Base-by-base conservation (phyloP, 2,113 vertebrate genomes). In the Semnornis frantzii region DNA sequence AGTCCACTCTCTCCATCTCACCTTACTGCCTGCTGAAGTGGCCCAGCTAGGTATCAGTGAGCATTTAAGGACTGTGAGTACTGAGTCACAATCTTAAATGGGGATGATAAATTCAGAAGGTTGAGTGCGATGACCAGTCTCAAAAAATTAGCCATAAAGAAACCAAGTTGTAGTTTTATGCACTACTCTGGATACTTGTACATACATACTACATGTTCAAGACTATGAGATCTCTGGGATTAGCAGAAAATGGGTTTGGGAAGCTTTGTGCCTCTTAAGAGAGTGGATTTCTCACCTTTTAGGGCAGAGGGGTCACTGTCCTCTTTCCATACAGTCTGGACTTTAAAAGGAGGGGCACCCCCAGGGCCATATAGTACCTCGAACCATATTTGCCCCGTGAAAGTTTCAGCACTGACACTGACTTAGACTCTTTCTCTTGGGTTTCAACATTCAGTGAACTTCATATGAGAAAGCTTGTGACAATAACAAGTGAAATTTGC, bases 21-120 rank as follows among this genome's bases (percentile, higher is more conserved):
- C 52, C 24, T 70, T 4, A 1, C 10, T 2, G 6, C 13, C n/a
- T 34, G 18, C 13, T 59, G 52, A n/a, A 25, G 37, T 1, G 5
- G 63, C 44, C 44, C 59, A 83, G 50, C 23, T 10, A 83, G 50
- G 55, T 31, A 66, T 30, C 0, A 4, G 18, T 12, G 37, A 87
- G 27, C 6, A 0, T n/a, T 54, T n/a, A 50, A 55, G 37, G 23
- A 85, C 1, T 5, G n/a, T 27, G 33, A 86, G 48, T 15, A 48
- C 2, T 11, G 5, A 79, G 27, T 39, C 37, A 69, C 12, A 3
- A 17, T 89, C 21, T 48, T 59, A 60, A 82, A 72, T 0, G 3
- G 6, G 59, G 23, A 60, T 84, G 12, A 64, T 23, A 31, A 93
- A 90, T 76, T 60, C 34, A 88, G 71, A 48, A 48, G 18, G 31